Conservation (phyloP, 2,113 vertebrate genomes). For the Grammomys dolichurus region DNA sequence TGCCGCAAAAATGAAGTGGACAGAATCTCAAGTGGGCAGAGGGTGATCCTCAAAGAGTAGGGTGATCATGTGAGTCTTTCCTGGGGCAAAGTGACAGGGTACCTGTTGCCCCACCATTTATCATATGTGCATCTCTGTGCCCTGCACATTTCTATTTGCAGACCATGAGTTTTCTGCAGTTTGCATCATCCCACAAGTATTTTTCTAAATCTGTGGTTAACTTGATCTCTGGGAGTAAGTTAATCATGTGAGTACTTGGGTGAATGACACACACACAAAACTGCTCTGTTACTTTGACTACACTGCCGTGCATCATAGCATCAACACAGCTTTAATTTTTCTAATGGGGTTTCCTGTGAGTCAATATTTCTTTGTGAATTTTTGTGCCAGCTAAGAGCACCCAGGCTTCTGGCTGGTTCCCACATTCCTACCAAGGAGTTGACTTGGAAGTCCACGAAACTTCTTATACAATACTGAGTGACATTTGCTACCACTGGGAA, state of each 20-base stretch:
- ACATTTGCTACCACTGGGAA: not conserved
- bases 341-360: not conserved
- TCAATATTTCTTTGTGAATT: not conserved
- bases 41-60: not conserved
- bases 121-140: not conserved
- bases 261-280: not conserved
- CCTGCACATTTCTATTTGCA: not conserved
- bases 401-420: not conserved
- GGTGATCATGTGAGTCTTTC: not conserved
- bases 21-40: not conserved
- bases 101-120: not conserved
- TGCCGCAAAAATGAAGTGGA: not conserved
- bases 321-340: not conserved
- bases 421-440: not conserved
- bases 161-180: not conserved
- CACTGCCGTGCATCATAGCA: not conserved
- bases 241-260: not conserved
- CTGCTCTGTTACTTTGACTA: not conserved
- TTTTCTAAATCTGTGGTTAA: not conserved
- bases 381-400: not conserved
- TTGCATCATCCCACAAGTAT: not conserved
- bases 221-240: not conserved
- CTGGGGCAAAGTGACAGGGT: not conserved
- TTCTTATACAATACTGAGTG: not conserved
- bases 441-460: too few species aligned